Base-by-base conservation (phyloP, 1,140 invertebrate species). In the Drosophila equinoxialis region DNA sequence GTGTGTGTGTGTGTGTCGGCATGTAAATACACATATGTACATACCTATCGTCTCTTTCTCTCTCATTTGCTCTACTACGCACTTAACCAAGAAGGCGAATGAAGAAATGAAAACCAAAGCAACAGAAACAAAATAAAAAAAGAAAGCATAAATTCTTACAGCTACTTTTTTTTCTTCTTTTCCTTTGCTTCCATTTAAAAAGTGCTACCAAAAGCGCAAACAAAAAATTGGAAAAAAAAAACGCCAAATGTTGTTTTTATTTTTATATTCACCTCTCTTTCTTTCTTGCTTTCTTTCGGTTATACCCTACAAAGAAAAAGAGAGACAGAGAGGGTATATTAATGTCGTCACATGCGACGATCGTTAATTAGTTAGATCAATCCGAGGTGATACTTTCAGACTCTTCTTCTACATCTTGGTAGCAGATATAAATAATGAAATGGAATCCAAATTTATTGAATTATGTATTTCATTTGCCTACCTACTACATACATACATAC, bases 151-250 rank as follows among this genome's bases (percentile, higher is more conserved):
- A 76, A 69, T 69, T 76, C 60, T 76, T 76, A 37, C 41, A 20
- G 11, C 42, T 41, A 35, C 17, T 35, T n/a, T 35, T 62, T 71
- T 79, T 73, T 23, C 1, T 17, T 17, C 7, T 26, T 67, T 75
- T 35, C 66, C 61, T 71, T 79, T 73, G 6, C 39, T 67, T 71
- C 37, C 66, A 70, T 69, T 73, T 48, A 80, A 79, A 81, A 81
- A 81, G 45, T 67, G 66, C 74, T 85, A 81, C 72, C 57, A 81
- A 85, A 81, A 84, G 59, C 59, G 63, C 58, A 77, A 77, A 76
- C 71, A 6, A 6, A 30, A 30, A 30, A 30, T 30, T 6, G 2
- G n/a, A n/a, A n/a, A n/a, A 30, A 74, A 39, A 75, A 74, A 39
- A 48, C 6, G 17, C 2, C 42, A 20, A 51, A 41, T 57, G 64